Percentiles rank a stretch among this genome's conserved stretches.
Evolutionary conservation across 2,113 vertebrate species (phyloP).

Genomic region (Rhodinocichla rosea): DNA sequence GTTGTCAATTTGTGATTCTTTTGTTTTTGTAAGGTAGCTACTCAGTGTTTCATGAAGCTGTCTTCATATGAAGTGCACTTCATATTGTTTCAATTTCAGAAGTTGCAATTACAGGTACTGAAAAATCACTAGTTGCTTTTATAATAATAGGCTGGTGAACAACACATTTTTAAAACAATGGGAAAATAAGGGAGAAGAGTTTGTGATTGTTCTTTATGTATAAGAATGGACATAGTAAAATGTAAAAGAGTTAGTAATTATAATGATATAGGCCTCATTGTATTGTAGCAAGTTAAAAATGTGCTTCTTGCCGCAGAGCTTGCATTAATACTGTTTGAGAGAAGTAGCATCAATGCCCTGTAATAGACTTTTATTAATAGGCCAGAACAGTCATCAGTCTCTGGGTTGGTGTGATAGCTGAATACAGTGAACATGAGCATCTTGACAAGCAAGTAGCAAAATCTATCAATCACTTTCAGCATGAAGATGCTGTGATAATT

Average conservation of each 20-base stretch:
- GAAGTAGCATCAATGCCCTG: constrained; percentile 7
- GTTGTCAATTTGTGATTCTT: not conserved
- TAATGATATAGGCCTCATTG: not conserved
- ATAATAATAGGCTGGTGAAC: not conserved
- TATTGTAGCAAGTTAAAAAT: constrained; percentile 30
- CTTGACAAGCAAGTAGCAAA: constrained; percentile 41
- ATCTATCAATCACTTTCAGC: constrained; percentile 29
- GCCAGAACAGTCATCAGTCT: constrained; percentile 35
- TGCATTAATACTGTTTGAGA: constrained; percentile 39
- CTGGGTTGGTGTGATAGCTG: not conserved
- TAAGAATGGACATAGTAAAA: not conserved
- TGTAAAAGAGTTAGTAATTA: not conserved
- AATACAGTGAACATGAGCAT: not conserved
- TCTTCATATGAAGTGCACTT: not conserved
- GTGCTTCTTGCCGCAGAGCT: not conserved
- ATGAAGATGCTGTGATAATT: constrained; percentile 46
- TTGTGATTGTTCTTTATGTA: not conserved
- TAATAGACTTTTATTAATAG: constrained; percentile 55
- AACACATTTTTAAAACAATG: not conserved
- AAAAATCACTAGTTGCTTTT: not conserved
- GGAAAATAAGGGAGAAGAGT: not conserved
- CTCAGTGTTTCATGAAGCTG: not conserved
- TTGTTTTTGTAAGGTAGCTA: not conserved
- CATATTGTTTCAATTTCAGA: not conserved
- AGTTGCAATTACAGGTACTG: not conserved